A percentile compares a stretch with the other conserved stretches of the same genome.
Conservation (phyloP, 2,797 vertebrate species). For the Phrynocephalus forsythii region DNA sequence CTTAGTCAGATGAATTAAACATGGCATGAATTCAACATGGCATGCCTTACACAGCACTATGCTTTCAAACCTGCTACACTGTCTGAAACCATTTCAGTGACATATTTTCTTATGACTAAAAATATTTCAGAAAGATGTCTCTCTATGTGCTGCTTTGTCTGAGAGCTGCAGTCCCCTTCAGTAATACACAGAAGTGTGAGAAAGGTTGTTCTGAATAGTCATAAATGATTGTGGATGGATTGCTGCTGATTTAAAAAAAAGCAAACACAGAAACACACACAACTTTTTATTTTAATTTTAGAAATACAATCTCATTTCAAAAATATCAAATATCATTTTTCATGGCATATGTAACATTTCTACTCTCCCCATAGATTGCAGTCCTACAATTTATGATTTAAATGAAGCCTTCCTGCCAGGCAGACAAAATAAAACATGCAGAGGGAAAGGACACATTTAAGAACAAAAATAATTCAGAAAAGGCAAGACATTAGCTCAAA, state of each 20-base stretch:
- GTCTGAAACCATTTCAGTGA: neutral
- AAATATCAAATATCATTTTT: slow-evolving; percentile 10
- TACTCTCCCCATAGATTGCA: neutral
- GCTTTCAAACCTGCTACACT: neutral
- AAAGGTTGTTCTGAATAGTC: slow-evolving; percentile 3
- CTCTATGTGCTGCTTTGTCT: neutral
- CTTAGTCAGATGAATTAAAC: neutral
- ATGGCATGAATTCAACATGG: neutral
- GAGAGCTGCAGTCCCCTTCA: neutral
- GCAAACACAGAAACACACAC: neutral
- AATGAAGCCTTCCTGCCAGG: neutral
- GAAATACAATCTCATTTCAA: slow-evolving; percentile 9
- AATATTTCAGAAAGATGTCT: neutral
- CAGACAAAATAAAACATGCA: slow-evolving; percentile 14
- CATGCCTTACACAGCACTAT: neutral
- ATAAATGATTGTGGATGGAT: neutral
- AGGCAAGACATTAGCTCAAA: neutral
- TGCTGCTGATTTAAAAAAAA: neutral
- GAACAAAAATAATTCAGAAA: neutral
- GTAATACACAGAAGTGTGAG: neutral
- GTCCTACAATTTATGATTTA: neutral
- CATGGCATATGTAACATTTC: slow-evolving; percentile 3
- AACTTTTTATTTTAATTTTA: neutral
- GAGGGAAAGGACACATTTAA: neutral
- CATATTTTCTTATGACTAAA: slow-evolving; percentile 1